Evolutionary conservation across 2,888 invertebrate species (phyloP).

Genomic region (Meteorus cinctellus): DNA sequence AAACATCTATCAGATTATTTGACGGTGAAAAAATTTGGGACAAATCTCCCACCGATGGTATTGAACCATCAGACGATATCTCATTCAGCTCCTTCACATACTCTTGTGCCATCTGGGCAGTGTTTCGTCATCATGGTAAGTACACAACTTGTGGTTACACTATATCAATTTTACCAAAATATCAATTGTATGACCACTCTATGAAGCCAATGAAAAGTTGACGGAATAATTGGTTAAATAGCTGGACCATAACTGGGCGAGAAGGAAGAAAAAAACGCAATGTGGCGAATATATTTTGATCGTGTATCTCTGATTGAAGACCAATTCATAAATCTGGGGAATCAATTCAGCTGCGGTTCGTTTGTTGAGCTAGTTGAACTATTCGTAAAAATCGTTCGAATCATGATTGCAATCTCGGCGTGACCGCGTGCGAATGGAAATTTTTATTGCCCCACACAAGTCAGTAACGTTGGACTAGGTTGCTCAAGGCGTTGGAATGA

Average conservation of each 20-base stretch:
- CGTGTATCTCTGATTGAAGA: not conserved
- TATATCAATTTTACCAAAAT: not conserved
- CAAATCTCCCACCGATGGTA: conserved; percentile 45
- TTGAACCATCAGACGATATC: conserved; percentile 33
- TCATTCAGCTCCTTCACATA: conserved; percentile 44
- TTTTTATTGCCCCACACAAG: conserved; percentile 55
- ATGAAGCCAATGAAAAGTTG: not conserved
- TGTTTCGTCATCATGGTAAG: conserved; percentile 65
- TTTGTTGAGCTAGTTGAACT: not conserved
- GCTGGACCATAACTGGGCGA: too few species aligned
- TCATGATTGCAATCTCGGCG: conserved; percentile 43
- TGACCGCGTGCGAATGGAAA: conserved; percentile 56
- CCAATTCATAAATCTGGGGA: not conserved
- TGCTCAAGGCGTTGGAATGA: conserved; percentile 8
- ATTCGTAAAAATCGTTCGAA: conserved; percentile 1
- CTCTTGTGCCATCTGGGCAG: conserved; percentile 60
- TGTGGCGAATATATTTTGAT: not conserved
- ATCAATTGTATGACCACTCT: not conserved
- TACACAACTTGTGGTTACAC: conserved; percentile 43
- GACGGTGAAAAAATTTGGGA: conserved; percentile 17
- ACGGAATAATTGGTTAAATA: not conserved
- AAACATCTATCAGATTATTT: conserved; percentile 21
- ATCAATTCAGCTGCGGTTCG: not conserved
- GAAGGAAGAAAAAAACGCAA: not conserved
- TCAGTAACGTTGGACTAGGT: not conserved